These are phyloP conservation scores for Dryobates pubescens DNA, from an alignment of 2,797 vertebrate genomes.

Conservation along the genomic window DNA sequence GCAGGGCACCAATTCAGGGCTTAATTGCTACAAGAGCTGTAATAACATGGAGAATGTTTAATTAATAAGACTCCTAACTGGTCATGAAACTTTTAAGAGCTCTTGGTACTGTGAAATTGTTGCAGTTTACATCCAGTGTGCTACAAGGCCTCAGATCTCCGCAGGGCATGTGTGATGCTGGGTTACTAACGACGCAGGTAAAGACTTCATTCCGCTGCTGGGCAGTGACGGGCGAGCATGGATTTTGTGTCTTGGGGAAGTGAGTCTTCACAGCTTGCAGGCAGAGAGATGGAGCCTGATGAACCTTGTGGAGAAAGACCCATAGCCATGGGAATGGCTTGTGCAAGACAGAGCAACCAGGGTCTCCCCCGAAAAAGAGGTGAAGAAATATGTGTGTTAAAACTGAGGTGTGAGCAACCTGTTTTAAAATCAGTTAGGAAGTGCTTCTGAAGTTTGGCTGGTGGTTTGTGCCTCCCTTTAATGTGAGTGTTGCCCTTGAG, in stretches of 20 bases:
- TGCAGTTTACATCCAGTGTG: background rate
- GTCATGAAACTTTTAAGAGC: constrained; percentile 52
- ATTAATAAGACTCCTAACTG: constrained; percentile 59
- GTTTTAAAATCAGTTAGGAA: background rate
- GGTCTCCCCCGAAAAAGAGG: background rate
- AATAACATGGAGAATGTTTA: constrained; percentile 53
- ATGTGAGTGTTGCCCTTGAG: background rate
- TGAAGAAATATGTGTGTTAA: background rate
- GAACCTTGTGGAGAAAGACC: background rate
- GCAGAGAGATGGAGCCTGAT: background rate
- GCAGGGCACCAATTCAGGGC: constrained; percentile 7
- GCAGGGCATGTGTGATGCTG: background rate
- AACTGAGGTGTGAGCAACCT: background rate
- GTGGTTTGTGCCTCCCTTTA: background rate
- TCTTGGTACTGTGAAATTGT: background rate
- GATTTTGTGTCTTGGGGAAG: background rate
- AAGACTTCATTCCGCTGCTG: rapidly evolving
- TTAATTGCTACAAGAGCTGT: constrained; percentile 55
- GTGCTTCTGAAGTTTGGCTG: background rate
- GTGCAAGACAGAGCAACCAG: background rate
- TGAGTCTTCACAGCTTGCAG: background rate
- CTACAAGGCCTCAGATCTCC: background rate
- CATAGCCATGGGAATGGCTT: background rate
- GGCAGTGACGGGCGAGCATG: background rate
- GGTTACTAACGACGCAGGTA: rapidly evolving